These are phyloP conservation scores for Baccha elongata DNA, from an alignment of 2,888 invertebrate species.

Conservation along the genomic window DNA sequence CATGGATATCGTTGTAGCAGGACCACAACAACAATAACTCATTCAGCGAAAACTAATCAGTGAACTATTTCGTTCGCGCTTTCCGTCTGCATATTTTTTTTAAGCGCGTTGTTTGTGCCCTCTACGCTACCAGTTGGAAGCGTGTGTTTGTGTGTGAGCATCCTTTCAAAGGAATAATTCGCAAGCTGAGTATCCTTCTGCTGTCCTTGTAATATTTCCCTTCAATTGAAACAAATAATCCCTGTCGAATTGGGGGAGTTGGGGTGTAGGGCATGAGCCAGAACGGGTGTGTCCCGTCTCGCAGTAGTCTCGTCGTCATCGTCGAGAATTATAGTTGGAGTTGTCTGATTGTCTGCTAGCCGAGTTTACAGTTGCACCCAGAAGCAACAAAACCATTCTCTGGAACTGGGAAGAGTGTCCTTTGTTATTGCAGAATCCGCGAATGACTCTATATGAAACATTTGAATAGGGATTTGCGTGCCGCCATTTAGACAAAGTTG, in stretches of 20 bases:
- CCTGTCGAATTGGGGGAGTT: conserved; percentile 7
- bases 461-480: conserved; percentile 62
- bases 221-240: conserved; percentile 66
- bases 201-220: conserved; percentile 38
- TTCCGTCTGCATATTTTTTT: conserved; percentile 30
- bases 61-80: conserved; percentile 53
- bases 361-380: conserved; percentile 4
- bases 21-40: conserved; percentile 13
- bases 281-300: conserved; percentile 30
- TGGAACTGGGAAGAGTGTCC: conserved; percentile 35
- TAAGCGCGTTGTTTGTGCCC: not conserved
- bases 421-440: conserved; percentile 65
- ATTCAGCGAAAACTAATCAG: conserved; percentile 58
- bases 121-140: not conserved
- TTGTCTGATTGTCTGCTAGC: conserved; percentile 25
- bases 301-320: conserved; percentile 26
- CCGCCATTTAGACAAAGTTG: conserved; percentile 50
- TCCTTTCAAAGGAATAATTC: conserved; percentile 25
- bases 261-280: not conserved
- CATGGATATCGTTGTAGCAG: conserved; percentile 4
- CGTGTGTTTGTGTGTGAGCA: not conserved
- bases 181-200: conserved; percentile 18
- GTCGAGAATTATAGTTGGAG: not conserved
- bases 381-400: conserved; percentile 9
- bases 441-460: conserved; percentile 48